phyloP scores from a whole-genome alignment of 2,797 vertebrate species.

The Sebastolobus alascanus region DNA sequence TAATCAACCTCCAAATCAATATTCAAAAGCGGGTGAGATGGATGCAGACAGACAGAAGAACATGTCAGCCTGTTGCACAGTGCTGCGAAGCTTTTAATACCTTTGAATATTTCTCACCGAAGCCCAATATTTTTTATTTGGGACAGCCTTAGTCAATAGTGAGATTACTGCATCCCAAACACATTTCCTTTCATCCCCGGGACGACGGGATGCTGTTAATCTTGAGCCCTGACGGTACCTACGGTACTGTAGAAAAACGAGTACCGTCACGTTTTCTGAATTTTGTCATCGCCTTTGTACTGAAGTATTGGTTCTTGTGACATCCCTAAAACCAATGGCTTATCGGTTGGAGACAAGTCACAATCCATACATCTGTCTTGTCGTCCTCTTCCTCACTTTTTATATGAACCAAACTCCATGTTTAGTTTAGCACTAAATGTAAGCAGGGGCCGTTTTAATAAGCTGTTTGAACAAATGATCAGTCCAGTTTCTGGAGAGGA shows the following conservation, averaged over 20 bases:
- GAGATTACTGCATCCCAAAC: neutral
- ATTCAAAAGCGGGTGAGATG: no score
- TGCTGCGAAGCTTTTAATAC: no score
- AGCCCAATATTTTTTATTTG: fast-evolving
- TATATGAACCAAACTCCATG: neutral
- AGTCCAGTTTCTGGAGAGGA: neutral
- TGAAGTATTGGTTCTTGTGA: no score
- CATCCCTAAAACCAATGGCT: no score
- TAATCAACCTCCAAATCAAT: no score
- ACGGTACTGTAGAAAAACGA: no score
- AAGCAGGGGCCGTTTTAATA: neutral
- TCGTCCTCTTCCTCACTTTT: neutral
- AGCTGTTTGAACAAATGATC: conserved; percentile 5
- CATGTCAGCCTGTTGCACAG: no score
- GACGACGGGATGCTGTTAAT: neutral
- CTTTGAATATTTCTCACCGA: no score
- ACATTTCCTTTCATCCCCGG: neutral
- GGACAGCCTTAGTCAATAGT: neutral
- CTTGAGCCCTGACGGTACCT: neutral
- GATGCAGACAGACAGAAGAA: no score
- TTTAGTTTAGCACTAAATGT: neutral
- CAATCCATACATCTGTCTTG: neutral
- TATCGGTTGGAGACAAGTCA: neutral
- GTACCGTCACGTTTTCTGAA: no score
- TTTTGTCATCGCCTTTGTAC: no score